Conservation (phyloP, 2,113 vertebrate genomes). For the Rhynchopsitta pachyrhyncha region DNA sequence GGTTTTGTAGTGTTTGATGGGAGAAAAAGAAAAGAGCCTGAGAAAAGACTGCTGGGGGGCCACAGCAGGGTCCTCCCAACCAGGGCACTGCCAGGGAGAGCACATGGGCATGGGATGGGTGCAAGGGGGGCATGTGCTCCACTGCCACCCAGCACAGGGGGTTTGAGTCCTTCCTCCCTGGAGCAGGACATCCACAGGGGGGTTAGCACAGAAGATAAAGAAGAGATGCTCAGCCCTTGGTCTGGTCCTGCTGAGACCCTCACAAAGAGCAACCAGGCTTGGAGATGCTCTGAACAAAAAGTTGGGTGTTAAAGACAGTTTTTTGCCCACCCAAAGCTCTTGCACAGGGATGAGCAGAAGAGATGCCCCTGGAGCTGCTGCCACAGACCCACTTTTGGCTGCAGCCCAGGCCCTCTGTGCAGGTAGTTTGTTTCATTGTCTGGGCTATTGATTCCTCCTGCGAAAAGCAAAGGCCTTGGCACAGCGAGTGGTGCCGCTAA, state of each 20-base stretch:
- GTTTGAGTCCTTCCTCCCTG: not conserved
- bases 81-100: not conserved
- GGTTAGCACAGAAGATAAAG: not conserved
- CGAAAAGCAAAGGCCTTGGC: not conserved
- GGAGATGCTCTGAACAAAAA: not conserved
- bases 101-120: too few relatives aligned
- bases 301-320: accelerated
- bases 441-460: not conserved
- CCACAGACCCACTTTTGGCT: not conserved
- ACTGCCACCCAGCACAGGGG: not conserved
- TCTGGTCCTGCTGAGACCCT: not conserved
- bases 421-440: not conserved
- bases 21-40: not conserved
- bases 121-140: not conserved
- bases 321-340: not conserved
- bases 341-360: not conserved
- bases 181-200: accelerated
- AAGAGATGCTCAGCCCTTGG: not conserved
- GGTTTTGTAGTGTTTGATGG: not conserved
- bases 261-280: not conserved
- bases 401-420: not conserved
- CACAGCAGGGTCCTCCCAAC: not conserved
- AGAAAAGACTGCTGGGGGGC: not conserved
- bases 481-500: accelerated
- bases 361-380: not conserved